Evolutionary conservation across 2,888 invertebrate species (phyloP), one percentile per base, ranked within the genome.

Genomic region (Spisula subtruncata): DNA sequence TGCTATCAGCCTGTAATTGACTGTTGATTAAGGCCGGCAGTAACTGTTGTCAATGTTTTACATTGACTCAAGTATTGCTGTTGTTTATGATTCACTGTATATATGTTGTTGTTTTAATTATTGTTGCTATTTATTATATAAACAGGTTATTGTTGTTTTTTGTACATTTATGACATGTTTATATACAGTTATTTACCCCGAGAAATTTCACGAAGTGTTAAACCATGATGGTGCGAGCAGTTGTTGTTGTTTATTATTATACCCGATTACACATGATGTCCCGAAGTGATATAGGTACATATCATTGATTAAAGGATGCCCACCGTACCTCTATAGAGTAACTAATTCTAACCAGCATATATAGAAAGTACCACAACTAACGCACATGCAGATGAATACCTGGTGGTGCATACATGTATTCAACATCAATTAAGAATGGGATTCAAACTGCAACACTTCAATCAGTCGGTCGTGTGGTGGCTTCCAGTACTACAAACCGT

Each of bases 171-270:
- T 66, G 60, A 66, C 51, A n/a, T 35, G 75, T 75, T 75, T 75
- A 75, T 75, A 75, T 75, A 32, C 29, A 32, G 29, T 75, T 75
- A 32, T 75, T 75, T 75, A 75, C 75, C 75, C 75, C 75, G 25
- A 75, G 75, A 75, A 32, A 75, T 32, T 75, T 75, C n/a, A n/a
- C n/a, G n/a, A 75, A 29, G 32, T 75, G 75, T 75, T 75, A 16
- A 32, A 75, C 29, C 29, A 75, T 29, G 75, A 75, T 18, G 29
- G 35, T 75, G 32, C 18, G 35, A 10, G 12, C 32, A 32, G 20
- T 75, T 32, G 29, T 32, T 75, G 14, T 75, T 32, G 32, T 75
- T 35, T 35, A 35, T 75, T 75, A 25, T 29, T 71, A 71, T n/a
- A 71, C 14, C 32, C n/a, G n/a, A n/a, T 29, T 12, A 29, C 32